Evolutionary conservation across 2,797 vertebrate species (phyloP).

Genomic region (Schizopygopsis pylzovi): DNA sequence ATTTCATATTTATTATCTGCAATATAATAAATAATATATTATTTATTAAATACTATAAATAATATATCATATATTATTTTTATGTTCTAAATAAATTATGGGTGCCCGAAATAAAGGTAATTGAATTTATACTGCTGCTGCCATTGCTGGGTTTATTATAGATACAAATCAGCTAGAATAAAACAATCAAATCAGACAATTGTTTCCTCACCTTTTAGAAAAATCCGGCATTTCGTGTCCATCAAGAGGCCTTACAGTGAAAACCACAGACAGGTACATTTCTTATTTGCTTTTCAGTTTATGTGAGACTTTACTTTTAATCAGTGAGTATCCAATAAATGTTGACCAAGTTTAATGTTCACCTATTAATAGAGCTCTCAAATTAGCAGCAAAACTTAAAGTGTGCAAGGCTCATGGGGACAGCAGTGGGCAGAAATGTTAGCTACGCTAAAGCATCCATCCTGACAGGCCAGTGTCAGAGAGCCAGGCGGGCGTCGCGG

Average conservation of each 20-base stretch:
- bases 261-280: constrained; percentile 89
- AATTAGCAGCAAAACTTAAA: constrained; percentile 12
- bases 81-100: neutral
- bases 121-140: neutral
- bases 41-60: neutral
- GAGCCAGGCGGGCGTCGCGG: constrained; percentile 67
- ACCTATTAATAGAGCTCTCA: constrained; percentile 38
- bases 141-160: neutral
- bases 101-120: neutral
- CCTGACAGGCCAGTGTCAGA: constrained; percentile 67
- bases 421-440: constrained; percentile 2
- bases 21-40: neutral
- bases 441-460: constrained; percentile 70
- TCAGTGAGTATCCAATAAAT: neutral
- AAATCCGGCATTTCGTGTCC: constrained; percentile 95
- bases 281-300: neutral
- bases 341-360: neutral
- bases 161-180: neutral
- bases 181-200: neutral
- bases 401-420: neutral
- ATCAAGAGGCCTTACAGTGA: constrained; percentile 91
- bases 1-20: neutral
- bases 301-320: neutral
- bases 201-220: constrained; percentile 76
- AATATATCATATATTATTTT: neutral